Percentiles rank a stretch among this genome's conserved stretches.
Evolutionary conservation across 2,113 vertebrate species (phyloP).

Genomic region (Alces alces): DNA sequence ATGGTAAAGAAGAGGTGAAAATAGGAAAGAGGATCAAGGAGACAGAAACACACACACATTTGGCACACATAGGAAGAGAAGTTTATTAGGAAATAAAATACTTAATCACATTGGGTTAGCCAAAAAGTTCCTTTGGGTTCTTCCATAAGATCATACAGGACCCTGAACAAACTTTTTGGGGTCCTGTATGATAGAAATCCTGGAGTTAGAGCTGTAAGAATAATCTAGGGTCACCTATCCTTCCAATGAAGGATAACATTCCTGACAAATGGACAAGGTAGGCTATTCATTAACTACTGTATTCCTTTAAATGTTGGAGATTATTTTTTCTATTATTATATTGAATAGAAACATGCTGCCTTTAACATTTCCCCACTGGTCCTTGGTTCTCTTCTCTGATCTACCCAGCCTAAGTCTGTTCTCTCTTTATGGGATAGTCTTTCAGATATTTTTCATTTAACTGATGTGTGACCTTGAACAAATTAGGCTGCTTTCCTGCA

Average conservation of each 20-base stretch:
- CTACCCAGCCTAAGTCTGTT: background rate
- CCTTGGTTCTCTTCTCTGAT: background rate
- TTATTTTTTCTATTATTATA: background rate
- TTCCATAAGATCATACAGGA: background rate
- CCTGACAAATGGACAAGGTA: background rate
- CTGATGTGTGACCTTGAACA: background rate
- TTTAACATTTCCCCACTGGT: background rate
- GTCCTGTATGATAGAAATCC: background rate
- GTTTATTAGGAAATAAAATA: background rate
- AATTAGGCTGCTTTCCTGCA: background rate
- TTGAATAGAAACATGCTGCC: background rate
- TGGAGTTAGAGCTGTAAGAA: background rate
- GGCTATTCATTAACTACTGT: background rate
- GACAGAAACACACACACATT: background rate
- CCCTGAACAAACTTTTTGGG: background rate
- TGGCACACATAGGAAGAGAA: background rate
- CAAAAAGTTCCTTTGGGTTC: background rate
- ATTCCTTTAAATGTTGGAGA: background rate
- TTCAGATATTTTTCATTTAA: constrained; percentile 1
- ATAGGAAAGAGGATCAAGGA: background rate
- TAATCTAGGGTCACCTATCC: background rate
- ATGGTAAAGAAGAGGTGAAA: background rate
- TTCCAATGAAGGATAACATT: background rate
- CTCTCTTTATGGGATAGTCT: background rate
- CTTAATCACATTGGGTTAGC: background rate